Conservation (phyloP, 2,113 vertebrate genomes). For the Garra rufa region DNA sequence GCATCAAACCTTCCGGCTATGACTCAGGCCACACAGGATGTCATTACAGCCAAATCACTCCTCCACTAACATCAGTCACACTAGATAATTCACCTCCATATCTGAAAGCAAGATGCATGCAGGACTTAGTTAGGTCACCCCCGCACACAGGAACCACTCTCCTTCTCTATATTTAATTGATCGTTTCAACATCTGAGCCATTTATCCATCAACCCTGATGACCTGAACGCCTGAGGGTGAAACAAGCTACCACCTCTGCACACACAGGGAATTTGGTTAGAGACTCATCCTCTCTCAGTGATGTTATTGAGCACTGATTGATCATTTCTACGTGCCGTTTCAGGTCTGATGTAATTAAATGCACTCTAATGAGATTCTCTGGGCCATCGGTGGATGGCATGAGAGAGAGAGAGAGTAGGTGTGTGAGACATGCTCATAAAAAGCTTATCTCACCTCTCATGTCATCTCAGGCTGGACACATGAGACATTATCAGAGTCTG, state of each 20-base stretch:
- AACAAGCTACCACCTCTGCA: neutral
- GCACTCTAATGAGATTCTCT: conserved; percentile 11
- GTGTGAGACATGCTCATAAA: neutral
- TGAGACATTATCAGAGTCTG: neutral
- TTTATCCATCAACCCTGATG: conserved; percentile 10
- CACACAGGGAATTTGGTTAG: neutral
- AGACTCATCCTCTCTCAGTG: neutral
- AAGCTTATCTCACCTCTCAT: neutral
- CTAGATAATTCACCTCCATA: conserved; percentile 30
- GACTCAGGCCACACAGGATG: neutral
- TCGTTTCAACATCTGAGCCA: conserved; percentile 2
- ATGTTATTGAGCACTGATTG: conserved; percentile 6
- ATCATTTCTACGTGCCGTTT: conserved; percentile 20
- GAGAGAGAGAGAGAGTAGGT: neutral
- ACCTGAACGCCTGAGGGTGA: conserved; percentile 10
- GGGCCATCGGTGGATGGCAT: neutral
- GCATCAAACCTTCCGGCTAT: neutral
- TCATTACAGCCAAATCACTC: conserved; percentile 22
- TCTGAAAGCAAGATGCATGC: conserved; percentile 20
- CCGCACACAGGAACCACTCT: neutral
- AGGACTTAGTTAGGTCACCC: neutral
- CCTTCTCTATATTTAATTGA: neutral
- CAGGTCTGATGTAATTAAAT: conserved; percentile 49
- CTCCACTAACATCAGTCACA: neutral
- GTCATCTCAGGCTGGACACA: neutral